These are phyloP conservation scores for Tachina lurida DNA, from an alignment of 2,888 invertebrate species.

Conservation along the genomic window DNA sequence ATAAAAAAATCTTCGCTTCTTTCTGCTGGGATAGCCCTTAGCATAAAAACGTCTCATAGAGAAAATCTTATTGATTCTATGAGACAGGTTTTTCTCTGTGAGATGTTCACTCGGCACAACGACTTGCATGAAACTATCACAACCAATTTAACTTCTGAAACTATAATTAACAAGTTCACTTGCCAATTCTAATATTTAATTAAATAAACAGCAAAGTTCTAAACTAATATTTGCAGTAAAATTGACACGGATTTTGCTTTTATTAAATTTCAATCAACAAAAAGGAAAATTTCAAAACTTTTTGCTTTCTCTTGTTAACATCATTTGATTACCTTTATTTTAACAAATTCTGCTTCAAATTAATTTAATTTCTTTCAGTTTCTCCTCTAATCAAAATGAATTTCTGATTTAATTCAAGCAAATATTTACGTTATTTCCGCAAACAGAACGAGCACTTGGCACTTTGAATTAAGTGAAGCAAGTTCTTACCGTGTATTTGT, in stretches of 20 bases:
- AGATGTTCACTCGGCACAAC: too few species aligned
- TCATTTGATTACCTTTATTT: not conserved
- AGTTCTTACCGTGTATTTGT: not conserved
- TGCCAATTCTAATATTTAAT: too few species aligned
- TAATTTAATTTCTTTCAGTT: conserved; percentile 7
- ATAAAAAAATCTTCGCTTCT: too few species aligned
- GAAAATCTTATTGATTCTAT: too few species aligned
- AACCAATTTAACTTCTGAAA: too few species aligned
- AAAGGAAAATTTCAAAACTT: not conserved
- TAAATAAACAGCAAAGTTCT: not conserved
- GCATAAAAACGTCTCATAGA: too few species aligned
- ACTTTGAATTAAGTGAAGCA: not conserved
- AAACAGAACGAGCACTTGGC: not conserved
- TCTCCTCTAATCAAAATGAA: conserved; percentile 8
- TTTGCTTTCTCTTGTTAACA: not conserved
- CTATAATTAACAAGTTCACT: too few species aligned
- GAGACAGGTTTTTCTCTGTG: too few species aligned
- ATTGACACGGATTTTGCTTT: not conserved
- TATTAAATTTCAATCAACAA: not conserved
- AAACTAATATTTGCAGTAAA: not conserved
- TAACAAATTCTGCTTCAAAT: not conserved
- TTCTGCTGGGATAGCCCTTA: too few species aligned
- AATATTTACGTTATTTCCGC: not conserved
- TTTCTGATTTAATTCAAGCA: not conserved
- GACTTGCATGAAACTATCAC: too few species aligned